Percentiles rank a stretch among this genome's conserved stretches.
phyloP scores from a whole-genome alignment of 2,113 vertebrate genomes.

The Anser brachyrhynchus region DNA sequence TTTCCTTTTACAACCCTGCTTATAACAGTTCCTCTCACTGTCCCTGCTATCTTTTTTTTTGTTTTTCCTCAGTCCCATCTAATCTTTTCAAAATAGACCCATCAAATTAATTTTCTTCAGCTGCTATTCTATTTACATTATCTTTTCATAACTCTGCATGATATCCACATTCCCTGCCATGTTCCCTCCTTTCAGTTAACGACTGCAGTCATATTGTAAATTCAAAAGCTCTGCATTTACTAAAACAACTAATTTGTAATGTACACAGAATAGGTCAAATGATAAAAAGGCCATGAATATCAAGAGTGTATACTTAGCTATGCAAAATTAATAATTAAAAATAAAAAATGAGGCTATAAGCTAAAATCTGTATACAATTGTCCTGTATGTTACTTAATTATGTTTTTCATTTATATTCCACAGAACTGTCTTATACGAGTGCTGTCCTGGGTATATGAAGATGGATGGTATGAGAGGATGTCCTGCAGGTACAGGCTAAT shows the following conservation, averaged over 20 bases:
- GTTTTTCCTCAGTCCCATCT: background rate
- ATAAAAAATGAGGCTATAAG: background rate
- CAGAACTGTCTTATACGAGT: constrained; percentile 94
- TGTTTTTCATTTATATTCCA: background rate
- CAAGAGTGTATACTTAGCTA: background rate
- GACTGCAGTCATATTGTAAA: background rate
- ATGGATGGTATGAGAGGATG: constrained; percentile 89
- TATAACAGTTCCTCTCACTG: background rate
- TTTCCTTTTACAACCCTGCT: background rate
- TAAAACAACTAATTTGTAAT: background rate
- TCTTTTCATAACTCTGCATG: background rate
- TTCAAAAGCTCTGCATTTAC: background rate
- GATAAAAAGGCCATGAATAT: background rate
- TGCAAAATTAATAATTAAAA: background rate
- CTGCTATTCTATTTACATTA: background rate
- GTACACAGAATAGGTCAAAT: background rate
- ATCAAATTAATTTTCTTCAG: background rate
- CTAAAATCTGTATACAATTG: background rate
- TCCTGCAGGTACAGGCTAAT: constrained; percentile 87
- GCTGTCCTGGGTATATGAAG: constrained; percentile 96
- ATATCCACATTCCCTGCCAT: rapidly evolving
- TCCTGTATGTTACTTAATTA: background rate
- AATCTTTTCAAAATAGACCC: background rate
- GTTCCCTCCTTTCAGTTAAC: background rate
- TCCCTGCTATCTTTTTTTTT: background rate